Percentiles rank a stretch among this genome's conserved stretches.
phyloP scores from a whole-genome alignment of 2,113 vertebrate species.

The Oncorhynchus keta region DNA sequence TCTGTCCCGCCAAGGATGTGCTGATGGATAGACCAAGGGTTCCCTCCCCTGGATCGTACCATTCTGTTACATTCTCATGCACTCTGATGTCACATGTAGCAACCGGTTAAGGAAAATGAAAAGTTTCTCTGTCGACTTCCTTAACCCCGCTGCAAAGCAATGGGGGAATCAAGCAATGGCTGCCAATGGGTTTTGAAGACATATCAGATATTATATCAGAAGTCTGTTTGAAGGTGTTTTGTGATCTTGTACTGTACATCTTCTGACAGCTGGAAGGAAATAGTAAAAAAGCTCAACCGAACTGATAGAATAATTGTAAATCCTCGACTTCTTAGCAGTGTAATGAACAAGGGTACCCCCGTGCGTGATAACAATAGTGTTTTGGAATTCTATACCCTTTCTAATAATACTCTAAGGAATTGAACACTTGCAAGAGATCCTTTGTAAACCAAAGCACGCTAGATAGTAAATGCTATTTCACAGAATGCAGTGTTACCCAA shows the following conservation, averaged over 20 bases:
- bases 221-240: conserved; percentile 67
- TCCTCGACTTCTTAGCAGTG: conserved; percentile 64
- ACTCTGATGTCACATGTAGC: conserved; percentile 69
- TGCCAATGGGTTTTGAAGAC: conserved; percentile 61
- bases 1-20: conserved; percentile 69
- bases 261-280: conserved; percentile 63
- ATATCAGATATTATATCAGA: conserved; percentile 36
- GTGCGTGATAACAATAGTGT: conserved; percentile 65
- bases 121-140: conserved; percentile 52
- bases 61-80: conserved; percentile 55
- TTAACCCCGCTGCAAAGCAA: conserved; percentile 69
- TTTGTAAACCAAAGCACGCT: conserved; percentile 67
- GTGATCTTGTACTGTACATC: conserved; percentile 66
- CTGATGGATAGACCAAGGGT: conserved; percentile 72
- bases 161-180: conserved; percentile 69
- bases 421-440: conserved; percentile 55
- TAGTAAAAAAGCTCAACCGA: conserved; percentile 51
- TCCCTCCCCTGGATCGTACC: conserved; percentile 76
- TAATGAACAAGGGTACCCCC: conserved; percentile 70
- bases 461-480: conserved; percentile 50
- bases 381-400: conserved; percentile 72
- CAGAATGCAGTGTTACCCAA: conserved; percentile 28
- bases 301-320: conserved; percentile 69
- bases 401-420: conserved; percentile 69
- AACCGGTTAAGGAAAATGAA: conserved; percentile 69